Percentiles rank a stretch among this genome's conserved stretches.
These are phyloP conservation scores for human (Homo sapiens) DNA, from an alignment of 2,113 vertebrate genomes.

Conservation along the genomic window GRCh38 chr3:157442501-157443000, in stretches of 20 bases:
- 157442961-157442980: slow-evolving; percentile 91
- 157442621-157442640: slow-evolving; percentile 88
- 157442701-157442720: slow-evolving; percentile 74
- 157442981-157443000: background rate
- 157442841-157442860: slow-evolving; percentile 93
- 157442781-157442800: slow-evolving; percentile 87
- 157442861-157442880: slow-evolving; percentile 86
- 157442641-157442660: slow-evolving; percentile 93
- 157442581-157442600: slow-evolving; percentile 86
- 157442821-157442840: slow-evolving; percentile 94
- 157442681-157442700: slow-evolving; percentile 89
- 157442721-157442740: slow-evolving; percentile 85
- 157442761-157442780: slow-evolving; percentile 94
- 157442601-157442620: slow-evolving; percentile 69
- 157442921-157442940: slow-evolving; percentile 95
- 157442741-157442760: slow-evolving; percentile 90
- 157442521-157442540: slow-evolving; percentile 92
- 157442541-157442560: slow-evolving; percentile 90
- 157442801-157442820: slow-evolving; percentile 91
- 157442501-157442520: slow-evolving; percentile 94
- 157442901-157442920: slow-evolving; percentile 88
- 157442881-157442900: slow-evolving; percentile 78
- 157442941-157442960: slow-evolving; percentile 92
- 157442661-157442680: slow-evolving; percentile 80
- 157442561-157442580: slow-evolving; percentile 85